Evolutionary conservation across 2,888 invertebrate genomes (phyloP).

Genomic region (Lepidochitona cinerea): DNA sequence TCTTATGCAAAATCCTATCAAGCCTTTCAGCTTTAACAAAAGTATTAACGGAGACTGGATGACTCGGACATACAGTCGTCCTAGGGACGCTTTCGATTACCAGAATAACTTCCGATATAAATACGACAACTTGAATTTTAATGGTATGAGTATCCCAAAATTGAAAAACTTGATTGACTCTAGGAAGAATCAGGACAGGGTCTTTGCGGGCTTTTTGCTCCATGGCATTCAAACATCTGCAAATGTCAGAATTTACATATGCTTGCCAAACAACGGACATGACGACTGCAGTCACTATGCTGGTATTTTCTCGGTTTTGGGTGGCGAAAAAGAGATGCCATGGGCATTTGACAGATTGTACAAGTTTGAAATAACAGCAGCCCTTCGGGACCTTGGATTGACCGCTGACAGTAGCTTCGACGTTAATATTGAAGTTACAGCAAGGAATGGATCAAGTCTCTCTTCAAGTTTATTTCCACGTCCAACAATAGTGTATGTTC

Average conservation of each 20-base stretch:
- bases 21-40: conserved; percentile 13
- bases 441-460: conserved; percentile 12
- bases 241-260: conserved; percentile 10
- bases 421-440: conserved; percentile 4
- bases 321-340: conserved; percentile 15
- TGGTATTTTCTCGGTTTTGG: conserved; percentile 14
- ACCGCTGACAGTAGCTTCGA: conserved; percentile 5
- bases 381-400: background rate
- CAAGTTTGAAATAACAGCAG: conserved; percentile 13
- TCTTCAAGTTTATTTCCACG: background rate
- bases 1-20: conserved; percentile 19
- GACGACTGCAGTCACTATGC: conserved; percentile 13
- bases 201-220: conserved; percentile 24
- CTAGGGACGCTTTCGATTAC: conserved; percentile 29
- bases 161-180: conserved; percentile 23
- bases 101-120: conserved; percentile 29
- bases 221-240: conserved; percentile 11
- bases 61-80: conserved; percentile 19
- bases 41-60: conserved; percentile 18
- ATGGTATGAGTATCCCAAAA: conserved; percentile 36
- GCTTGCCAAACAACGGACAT: background rate
- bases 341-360: conserved; percentile 17
- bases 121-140: conserved; percentile 34
- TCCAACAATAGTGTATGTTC: conserved; percentile 10
- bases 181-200: conserved; percentile 12